A percentile compares a stretch with the other conserved stretches of the same genome.
These are phyloP conservation scores for Cryptosula pallasiana DNA, from an alignment of 2,888 invertebrate species.

Conservation along the genomic window DNA sequence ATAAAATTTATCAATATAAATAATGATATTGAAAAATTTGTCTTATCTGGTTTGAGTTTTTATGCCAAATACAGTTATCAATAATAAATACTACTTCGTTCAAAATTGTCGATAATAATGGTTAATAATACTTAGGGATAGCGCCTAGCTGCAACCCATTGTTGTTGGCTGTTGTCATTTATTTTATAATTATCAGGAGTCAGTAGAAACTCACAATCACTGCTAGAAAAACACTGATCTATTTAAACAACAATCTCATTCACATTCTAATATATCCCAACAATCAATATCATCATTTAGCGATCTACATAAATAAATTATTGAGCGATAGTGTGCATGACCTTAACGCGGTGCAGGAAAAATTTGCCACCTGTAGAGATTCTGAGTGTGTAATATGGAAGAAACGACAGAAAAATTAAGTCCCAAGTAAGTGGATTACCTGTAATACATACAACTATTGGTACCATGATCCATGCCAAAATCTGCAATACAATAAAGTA, in stretches of 20 bases:
- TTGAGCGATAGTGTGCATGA: not conserved
- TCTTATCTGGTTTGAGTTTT: no score
- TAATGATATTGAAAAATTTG: no score
- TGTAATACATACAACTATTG: not conserved
- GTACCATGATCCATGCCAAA: not conserved
- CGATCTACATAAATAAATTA: no score
- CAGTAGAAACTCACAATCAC: not conserved
- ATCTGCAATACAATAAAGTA: not conserved
- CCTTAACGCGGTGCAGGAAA: not conserved
- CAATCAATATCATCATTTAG: no score
- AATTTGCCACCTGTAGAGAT: constrained; percentile 7
- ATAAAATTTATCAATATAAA: no score
- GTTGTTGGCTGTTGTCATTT: not conserved
- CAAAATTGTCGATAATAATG: no score
- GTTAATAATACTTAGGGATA: not conserved
- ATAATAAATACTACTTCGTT: no score
- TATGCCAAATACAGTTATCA: no score
- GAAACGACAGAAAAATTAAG: not conserved
- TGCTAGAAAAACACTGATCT: no score
- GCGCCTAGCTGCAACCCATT: not conserved
- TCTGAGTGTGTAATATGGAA: not conserved
- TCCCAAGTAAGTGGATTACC: not conserved
- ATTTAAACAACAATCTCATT: not conserved
- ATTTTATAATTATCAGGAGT: not conserved
- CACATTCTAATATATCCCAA: not conserved